Base-by-base conservation (phyloP, 1,140 invertebrate genomes). In the Zaprionus africanus region DNA sequence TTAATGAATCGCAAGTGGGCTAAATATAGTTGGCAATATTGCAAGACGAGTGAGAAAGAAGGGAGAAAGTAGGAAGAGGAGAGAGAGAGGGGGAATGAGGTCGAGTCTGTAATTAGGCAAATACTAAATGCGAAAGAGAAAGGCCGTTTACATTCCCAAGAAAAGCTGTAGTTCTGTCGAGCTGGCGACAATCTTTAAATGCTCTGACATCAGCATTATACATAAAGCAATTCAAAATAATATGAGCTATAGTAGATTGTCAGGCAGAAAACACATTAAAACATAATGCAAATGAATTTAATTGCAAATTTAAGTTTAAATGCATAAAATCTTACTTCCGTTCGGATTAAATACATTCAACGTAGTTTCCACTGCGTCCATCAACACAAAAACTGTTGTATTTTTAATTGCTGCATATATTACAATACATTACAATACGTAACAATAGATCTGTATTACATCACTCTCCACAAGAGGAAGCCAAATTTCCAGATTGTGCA, bases 321-420 rank as follows among this genome's bases (percentile, higher is more conserved):
- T 76, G 56, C 64, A 53, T 78, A 41, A 28, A 62, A 34, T n/a
- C 17, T 7, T 24, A 22, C 54, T 46, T 46, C 31, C 58, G 69
- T 51, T 12, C 15, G 46, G 58, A 79, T 69, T 41, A 62, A 49
- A 56, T 34, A 41, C 26, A 15, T 38, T 15, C 4, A 63, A 49
- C 24, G 13, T 17, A 46, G 41, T 46, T 46, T 17, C 5, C 6
- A 17, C 41, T 24, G 46, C 24, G 38, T n/a, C 38, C 38, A n/a
- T n/a, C 26, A 17, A 41, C n/a, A 41, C n/a, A 34, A 34, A 46
- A 46, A 54, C 56, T 85, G 66, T 90, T 90, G 85, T 82, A 77
- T 90, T 90, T 88, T 88, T 88, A 90, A 90, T 90, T 88, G 85
- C 79, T 90, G 85, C 81, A 90, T 88, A 90, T 51, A 88, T 88